Evolutionary conservation across 2,113 vertebrate genomes (phyloP).

Genomic region (Cryptotis parvus): DNA sequence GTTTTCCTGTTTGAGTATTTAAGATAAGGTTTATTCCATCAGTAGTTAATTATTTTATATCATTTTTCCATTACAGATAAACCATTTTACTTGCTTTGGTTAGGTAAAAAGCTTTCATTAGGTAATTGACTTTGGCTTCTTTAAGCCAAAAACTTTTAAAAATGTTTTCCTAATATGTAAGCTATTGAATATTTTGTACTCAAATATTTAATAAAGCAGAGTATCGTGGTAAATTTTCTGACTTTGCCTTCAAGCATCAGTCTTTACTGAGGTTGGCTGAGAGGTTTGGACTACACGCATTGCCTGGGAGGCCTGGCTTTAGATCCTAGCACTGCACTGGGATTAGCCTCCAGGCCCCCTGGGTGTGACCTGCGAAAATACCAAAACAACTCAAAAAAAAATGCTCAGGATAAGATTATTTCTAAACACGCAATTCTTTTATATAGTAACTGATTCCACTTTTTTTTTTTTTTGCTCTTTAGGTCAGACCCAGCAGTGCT

Average conservation of each 20-base stretch:
- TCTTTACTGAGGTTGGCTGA: too few relatives aligned
- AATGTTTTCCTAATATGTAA: constrained; percentile 11
- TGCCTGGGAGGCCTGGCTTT: too few relatives aligned
- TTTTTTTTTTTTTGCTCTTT: too few relatives aligned
- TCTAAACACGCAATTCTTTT: not conserved
- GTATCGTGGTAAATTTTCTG: constrained; percentile 40
- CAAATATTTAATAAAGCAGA: not conserved
- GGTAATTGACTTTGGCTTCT: constrained; percentile 50
- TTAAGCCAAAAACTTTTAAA: not conserved
- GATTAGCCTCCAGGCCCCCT: too few relatives aligned
- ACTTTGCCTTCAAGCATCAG: not conserved
- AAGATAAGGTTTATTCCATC: constrained; percentile 48
- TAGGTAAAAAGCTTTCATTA: constrained; percentile 60
- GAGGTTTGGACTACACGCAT: not conserved
- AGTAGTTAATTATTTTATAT: constrained; percentile 55
- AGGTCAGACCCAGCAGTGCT: too few relatives aligned
- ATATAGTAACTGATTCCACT: too few relatives aligned
- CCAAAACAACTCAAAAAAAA: not conserved
- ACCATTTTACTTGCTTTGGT: constrained; percentile 13
- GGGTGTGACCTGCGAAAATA: too few relatives aligned
- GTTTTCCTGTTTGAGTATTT: constrained; percentile 58
- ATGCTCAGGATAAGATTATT: constrained; percentile 39
- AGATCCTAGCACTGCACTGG: too few relatives aligned
- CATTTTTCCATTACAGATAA: constrained; percentile 33
- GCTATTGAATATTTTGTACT: constrained; percentile 17